Evolutionary conservation across 2,888 invertebrate species (phyloP).

Genomic region (Protodeltote pygarga): DNA sequence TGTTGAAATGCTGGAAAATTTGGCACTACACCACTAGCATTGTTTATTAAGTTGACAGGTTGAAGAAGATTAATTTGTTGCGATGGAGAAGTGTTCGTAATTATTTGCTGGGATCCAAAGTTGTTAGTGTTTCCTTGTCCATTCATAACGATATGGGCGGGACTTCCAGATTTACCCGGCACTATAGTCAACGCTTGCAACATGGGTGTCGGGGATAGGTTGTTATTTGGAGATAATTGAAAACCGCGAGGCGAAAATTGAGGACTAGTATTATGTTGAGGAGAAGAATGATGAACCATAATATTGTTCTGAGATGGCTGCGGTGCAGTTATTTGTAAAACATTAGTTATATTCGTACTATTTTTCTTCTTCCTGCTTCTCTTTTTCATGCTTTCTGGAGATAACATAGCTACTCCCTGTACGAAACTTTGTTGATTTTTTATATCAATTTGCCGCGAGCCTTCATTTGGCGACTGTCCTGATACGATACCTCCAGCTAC

Average conservation of each 20-base stretch:
- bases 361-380: constrained; percentile 92
- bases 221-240: constrained; percentile 90
- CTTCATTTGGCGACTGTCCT: constrained; percentile 80
- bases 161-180: constrained; percentile 91
- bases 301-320: constrained; percentile 89
- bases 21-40: constrained; percentile 89
- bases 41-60: constrained; percentile 93
- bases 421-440: constrained; percentile 79
- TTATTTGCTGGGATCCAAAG: constrained; percentile 90
- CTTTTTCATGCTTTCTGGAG: constrained; percentile 90
- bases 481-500: constrained; percentile 89
- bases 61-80: constrained; percentile 92
- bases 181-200: constrained; percentile 92
- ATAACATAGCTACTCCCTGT: constrained; percentile 85
- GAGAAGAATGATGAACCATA: constrained; percentile 84
- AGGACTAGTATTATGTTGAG: constrained; percentile 79
- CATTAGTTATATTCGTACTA: constrained; percentile 90
- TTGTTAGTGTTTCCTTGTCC: constrained; percentile 88
- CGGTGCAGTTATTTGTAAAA: constrained; percentile 89
- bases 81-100: constrained; percentile 86
- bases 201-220: constrained; percentile 89
- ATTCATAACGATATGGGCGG: constrained; percentile 92
- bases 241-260: constrained; percentile 92
- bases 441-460: constrained; percentile 84
- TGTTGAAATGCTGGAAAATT: constrained; percentile 94